A percentile compares a stretch with the other conserved stretches of the same genome.
Conservation (phyloP, 2,797 vertebrate species). For the Orestias chungarensis region DNA sequence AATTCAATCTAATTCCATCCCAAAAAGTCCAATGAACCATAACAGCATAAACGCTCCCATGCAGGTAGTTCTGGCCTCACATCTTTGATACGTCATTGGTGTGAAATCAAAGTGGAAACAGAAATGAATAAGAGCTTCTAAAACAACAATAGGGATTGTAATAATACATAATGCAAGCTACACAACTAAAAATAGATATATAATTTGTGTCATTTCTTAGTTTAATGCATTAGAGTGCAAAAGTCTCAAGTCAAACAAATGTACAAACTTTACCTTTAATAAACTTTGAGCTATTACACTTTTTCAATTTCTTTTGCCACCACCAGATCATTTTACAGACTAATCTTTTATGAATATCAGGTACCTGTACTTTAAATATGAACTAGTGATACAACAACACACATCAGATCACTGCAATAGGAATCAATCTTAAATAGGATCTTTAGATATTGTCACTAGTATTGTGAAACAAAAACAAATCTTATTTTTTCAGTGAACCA, state of each 20-base stretch:
- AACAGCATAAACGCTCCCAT: constrained; percentile 37
- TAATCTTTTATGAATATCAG: neutral
- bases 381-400: neutral
- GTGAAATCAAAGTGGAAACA: constrained; percentile 8
- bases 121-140: neutral
- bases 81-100: constrained; percentile 15
- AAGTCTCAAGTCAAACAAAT: neutral
- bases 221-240: neutral
- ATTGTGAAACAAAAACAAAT: neutral
- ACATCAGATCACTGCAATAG: neutral
- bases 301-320: neutral
- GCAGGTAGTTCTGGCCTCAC: constrained; percentile 38
- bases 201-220: neutral
- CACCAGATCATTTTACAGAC: neutral
- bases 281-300: too few species aligned
- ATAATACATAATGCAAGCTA: neutral
- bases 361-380: neutral
- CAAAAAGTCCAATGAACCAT: constrained; percentile 46
- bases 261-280: neutral
- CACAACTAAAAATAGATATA: neutral
- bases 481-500: neutral
- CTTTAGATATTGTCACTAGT: neutral
- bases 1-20: constrained; percentile 63
- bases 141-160: neutral
- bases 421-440: neutral